Conservation (phyloP, 2,888 invertebrate species). For the Dione juno region DNA sequence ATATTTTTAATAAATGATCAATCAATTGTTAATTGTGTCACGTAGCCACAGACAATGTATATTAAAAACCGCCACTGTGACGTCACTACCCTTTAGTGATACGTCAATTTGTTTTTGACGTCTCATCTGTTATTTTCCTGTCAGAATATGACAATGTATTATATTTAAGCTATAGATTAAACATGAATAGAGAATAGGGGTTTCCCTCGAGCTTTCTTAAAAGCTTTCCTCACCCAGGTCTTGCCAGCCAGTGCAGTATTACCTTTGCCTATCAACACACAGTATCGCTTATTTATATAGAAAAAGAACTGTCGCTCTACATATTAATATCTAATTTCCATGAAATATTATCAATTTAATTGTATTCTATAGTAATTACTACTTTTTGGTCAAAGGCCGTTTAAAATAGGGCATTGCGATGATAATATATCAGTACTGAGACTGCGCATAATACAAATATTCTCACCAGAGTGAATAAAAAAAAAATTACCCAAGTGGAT, state of each 20-base stretch:
- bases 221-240: no score
- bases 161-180: no score
- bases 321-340: conserved; percentile 9
- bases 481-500: neutral
- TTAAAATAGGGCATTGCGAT: neutral
- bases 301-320: neutral
- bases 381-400: neutral
- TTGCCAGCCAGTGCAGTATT: neutral
- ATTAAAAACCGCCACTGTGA: neutral
- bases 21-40: conserved; percentile 9
- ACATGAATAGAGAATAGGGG: no score
- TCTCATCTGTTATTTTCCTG: conserved; percentile 8
- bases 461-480: no score
- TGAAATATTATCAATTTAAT: conserved; percentile 1
- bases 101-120: conserved; percentile 11
- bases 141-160: neutral
- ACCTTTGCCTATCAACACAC: neutral
- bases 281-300: neutral
- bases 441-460: neutral
- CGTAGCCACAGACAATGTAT: conserved; percentile 6
- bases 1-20: conserved; percentile 19
- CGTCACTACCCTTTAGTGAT: conserved; percentile 11
- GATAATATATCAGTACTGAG: neutral
- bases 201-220: no score
- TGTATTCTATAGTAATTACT: neutral